Evolutionary conservation across 1,140 invertebrate species (phyloP).

Genomic region (Aculops lycopersici): DNA sequence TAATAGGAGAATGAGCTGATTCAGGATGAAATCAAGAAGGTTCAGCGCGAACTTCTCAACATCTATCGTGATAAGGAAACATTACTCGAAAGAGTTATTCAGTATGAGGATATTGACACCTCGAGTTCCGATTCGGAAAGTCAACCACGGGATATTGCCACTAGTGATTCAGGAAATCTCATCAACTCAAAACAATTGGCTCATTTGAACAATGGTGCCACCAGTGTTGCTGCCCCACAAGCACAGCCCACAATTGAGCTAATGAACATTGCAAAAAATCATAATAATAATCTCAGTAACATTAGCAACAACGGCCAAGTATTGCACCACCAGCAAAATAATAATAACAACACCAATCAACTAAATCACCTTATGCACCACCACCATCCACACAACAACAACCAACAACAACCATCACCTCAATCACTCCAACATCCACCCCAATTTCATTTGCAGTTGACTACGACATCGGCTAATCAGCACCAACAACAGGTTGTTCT

Average conservation of each 20-base stretch:
- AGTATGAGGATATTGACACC: background rate
- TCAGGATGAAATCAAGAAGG: slow-evolving; percentile 7
- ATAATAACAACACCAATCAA: too few relatives aligned
- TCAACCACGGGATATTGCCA: background rate
- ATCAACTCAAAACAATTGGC: too few relatives aligned
- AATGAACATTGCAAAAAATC: background rate
- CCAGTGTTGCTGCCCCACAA: background rate
- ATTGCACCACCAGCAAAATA: too few relatives aligned
- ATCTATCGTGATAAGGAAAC: slow-evolving; percentile 1
- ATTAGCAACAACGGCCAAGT: background rate
- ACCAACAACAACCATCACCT: too few relatives aligned
- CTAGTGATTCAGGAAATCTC: background rate
- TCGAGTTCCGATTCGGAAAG: background rate
- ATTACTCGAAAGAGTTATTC: background rate
- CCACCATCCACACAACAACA: too few relatives aligned
- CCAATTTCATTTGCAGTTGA: too few relatives aligned
- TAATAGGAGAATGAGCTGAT: slow-evolving; percentile 5
- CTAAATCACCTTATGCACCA: too few relatives aligned
- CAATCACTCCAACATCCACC: too few relatives aligned
- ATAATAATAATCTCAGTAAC: background rate
- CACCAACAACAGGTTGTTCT: too few relatives aligned
- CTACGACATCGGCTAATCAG: too few relatives aligned
- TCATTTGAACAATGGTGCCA: too few relatives aligned
- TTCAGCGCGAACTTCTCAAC: background rate
- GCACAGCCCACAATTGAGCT: background rate